Evolutionary conservation across 2,888 invertebrate genomes (phyloP), one percentile per base, ranked within the genome.

Genomic region (Palloptera scutellata): DNA sequence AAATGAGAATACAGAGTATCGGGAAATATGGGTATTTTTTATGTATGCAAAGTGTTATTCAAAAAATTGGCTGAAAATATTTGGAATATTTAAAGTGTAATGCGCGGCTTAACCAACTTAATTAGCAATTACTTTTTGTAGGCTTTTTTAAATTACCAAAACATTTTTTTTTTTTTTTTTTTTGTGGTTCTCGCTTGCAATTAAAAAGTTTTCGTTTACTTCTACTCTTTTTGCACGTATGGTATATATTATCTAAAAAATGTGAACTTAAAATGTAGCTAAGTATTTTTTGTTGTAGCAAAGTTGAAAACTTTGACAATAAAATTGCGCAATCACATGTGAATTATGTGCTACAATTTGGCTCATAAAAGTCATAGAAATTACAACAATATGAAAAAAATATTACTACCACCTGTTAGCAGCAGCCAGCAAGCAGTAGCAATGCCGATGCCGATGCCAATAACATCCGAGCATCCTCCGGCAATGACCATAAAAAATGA

Each of bases 401-500:
- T 1, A 43, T 11, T 63, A 55, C 68, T 74, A 72, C 79, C 81
- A 81, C 80, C 80, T 81, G 80, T 80, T 80, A 74, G 74, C 75
- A 75, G 51, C 64, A 57, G 59, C 40, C 13, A 17, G 30, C 43
- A 52, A 61, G 15, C 30, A 6, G 2, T n/a, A 15, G 15, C 57
- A 53, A 45, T 62, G 63, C 11, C 42, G 61, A 45, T 63, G 55
- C 43, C 2, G 61, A 60, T 19, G n/a, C 64, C 64, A 66, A 58
- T 54, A 61, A 64, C 57, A 61, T 40, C 20, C 61, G 63, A 61
- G 48, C 61, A 66, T 66, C 70, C 68, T 60, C 64, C 64, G 73
- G 72, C 72, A 62, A 69, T 68, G 72, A 69, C 75, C 79, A 81
- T 81, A 81, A 81, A 81, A 79, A 81, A 81, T 81, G 81, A 81